phyloP scores from a whole-genome alignment of 1,140 invertebrate species.

The Sitobion miscanthi region DNA sequence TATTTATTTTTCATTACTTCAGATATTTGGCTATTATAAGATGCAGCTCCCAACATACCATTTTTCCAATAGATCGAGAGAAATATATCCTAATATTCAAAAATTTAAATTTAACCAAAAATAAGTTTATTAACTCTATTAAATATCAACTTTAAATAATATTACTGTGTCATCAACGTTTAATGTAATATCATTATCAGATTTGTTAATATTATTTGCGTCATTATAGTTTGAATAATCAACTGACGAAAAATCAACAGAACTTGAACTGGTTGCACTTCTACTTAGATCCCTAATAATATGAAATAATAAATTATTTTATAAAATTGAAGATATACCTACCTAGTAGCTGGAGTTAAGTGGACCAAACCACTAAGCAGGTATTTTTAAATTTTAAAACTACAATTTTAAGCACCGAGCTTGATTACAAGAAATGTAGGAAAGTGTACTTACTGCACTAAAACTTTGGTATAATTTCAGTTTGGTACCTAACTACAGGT shows the following conservation, averaged over 20 bases:
- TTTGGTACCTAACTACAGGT: no score
- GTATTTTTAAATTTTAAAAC: background rate
- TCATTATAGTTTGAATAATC: background rate
- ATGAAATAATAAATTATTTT: background rate
- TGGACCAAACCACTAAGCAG: background rate
- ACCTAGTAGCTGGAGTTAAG: background rate
- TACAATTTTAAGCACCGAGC: no score
- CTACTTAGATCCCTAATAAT: slow-evolving; percentile 31
- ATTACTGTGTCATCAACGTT: background rate
- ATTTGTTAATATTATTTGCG: background rate
- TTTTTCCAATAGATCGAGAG: slow-evolving; percentile 50
- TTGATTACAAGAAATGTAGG: no score
- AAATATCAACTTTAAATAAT: background rate
- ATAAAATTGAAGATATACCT: background rate
- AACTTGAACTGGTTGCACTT: background rate
- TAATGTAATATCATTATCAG: background rate
- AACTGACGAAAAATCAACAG: background rate
- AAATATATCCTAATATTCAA: background rate
- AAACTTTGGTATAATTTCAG: no score
- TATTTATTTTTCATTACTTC: slow-evolving; percentile 9
- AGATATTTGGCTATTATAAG: slow-evolving; percentile 9
- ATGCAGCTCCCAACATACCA: slow-evolving; percentile 44
- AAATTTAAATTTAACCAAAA: background rate
- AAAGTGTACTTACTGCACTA: no score
- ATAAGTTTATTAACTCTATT: background rate